Base-by-base conservation (phyloP, 2,797 vertebrate genomes). In the Arctocebus calabarensis region DNA sequence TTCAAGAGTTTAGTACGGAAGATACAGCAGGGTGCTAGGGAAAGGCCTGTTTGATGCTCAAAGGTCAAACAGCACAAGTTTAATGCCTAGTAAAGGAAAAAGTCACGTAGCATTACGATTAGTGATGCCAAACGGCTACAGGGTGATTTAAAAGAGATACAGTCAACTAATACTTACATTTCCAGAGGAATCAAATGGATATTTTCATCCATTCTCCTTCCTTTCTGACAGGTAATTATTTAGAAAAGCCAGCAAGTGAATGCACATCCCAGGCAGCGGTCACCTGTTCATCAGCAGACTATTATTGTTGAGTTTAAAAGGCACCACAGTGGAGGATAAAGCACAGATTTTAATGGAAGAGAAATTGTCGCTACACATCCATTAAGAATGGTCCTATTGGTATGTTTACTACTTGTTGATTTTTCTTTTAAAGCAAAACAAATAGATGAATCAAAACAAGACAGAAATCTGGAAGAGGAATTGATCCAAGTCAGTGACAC, bases 41-140 rank as follows among this genome's bases (percentile, higher is more conserved):
- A 95, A 95, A 97, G 88, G 83, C 55, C 81, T 96, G 81, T 87
- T 96, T 84, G 62, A 82, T 95, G 55, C 71, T 96, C 88, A 97
- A 96, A 98, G 97, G 83, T 96, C 95, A 97, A 77, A 17, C 45
- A 94, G 92, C 79, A 95, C 95, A 66, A 91, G 91, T 92, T 97
- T 97, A 97, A 97, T 86, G 94, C 68, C 27, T 17, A 97, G 66
- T 82, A 95, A 97, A 97, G n/a, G 17, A 52, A 98, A 97, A 97
- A 97, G 92, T 96, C 94, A 97, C 70, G 96, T 89, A 75, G 73
- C 55, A 79, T 52, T 94, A 84, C 16, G 27, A 92, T 91, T 61
- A 77, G 91, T 25, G 48, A 32, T 14, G 86, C 55, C 52, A 20
- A 90, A 74, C 59, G 70, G 78, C 34, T 94, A 52, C 45, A 61